A percentile compares a stretch with the other conserved stretches of the same genome.
phyloP scores from a whole-genome alignment of 1,140 invertebrate species.

The Potamilus streckersoni region DNA sequence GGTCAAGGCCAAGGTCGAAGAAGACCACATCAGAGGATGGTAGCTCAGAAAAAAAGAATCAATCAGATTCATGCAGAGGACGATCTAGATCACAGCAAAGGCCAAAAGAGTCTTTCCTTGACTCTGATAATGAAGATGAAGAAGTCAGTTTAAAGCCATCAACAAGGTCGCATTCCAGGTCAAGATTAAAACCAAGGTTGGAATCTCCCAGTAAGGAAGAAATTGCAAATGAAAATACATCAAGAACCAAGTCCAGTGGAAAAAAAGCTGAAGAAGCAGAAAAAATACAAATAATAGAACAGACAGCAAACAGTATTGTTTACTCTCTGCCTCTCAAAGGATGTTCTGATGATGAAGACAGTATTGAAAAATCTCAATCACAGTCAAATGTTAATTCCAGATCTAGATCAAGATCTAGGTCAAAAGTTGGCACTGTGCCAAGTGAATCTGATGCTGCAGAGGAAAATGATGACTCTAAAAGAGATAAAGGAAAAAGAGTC shows the following conservation, averaged over 20 bases:
- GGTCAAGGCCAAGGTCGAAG: too few species aligned
- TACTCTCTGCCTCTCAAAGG: too few species aligned
- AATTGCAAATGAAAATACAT: constrained; percentile 16
- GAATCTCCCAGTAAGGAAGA: constrained; percentile 19
- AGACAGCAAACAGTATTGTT: too few species aligned
- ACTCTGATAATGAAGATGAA: not conserved
- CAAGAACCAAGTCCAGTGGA: not conserved
- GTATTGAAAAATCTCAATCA: too few species aligned
- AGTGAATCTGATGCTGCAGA: too few species aligned
- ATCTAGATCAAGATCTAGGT: constrained; percentile 10
- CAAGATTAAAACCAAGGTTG: not conserved
- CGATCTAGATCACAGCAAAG: not conserved
- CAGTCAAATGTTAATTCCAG: not conserved
- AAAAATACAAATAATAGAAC: not conserved
- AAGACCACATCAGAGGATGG: too few species aligned
- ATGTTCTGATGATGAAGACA: too few species aligned
- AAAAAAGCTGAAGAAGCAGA: not conserved
- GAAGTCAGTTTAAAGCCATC: not conserved
- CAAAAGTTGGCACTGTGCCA: too few species aligned
- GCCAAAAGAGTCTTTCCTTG: not conserved
- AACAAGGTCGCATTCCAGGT: not conserved
- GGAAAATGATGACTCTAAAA: too few species aligned
- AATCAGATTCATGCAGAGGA: not conserved
- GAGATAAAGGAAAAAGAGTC: too few species aligned
- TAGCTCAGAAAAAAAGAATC: too few species aligned